Evolutionary conservation across 37 sponge, comb jelly and placozoan species (phyloP).

Genomic region (Beroe forskalii): DNA sequence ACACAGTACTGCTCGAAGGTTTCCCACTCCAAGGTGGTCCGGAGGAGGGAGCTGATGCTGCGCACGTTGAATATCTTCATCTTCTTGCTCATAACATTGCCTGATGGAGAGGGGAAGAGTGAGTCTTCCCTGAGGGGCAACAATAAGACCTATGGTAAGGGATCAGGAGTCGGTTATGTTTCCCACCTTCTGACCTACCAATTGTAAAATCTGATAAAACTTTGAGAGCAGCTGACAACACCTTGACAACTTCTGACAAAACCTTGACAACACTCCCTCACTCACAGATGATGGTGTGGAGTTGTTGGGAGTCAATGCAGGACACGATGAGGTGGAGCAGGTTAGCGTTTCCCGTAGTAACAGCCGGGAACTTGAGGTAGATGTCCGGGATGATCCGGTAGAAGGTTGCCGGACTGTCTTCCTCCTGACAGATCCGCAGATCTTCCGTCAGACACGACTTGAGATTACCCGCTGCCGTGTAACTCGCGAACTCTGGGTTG

Average conservation of each 20-base stretch:
- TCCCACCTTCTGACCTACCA: no score
- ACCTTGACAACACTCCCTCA: no score
- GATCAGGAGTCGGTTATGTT: no score
- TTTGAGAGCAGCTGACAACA: no score
- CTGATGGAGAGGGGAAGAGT: conserved; percentile 9
- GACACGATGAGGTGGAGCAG: conserved; percentile 56
- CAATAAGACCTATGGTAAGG: no score
- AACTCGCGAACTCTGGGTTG: conserved; percentile 41
- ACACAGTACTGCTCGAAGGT: conserved; percentile 97
- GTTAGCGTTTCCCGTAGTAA: conserved; percentile 53
- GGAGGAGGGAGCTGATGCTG: conserved; percentile 61
- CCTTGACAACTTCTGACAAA: no score
- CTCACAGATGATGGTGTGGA: conserved; percentile 53
- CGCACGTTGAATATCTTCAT: conserved; percentile 63
- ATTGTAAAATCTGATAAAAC: no score
- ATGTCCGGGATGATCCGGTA: conserved; percentile 53
- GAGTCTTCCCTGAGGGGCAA: no score
- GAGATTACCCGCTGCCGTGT: conserved; percentile 17
- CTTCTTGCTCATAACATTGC: conserved; percentile 60
- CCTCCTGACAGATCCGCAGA: conserved; percentile 57
- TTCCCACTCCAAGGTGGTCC: conserved; percentile 85
- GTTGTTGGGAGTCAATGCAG: conserved; percentile 58
- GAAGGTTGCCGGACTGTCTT: conserved; percentile 52
- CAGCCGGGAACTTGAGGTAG: conserved; percentile 55
- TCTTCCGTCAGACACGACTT: conserved; percentile 61